These are phyloP conservation scores for Botia kubotai DNA, from an alignment of 2,797 vertebrate species.

Conservation along the genomic window DNA sequence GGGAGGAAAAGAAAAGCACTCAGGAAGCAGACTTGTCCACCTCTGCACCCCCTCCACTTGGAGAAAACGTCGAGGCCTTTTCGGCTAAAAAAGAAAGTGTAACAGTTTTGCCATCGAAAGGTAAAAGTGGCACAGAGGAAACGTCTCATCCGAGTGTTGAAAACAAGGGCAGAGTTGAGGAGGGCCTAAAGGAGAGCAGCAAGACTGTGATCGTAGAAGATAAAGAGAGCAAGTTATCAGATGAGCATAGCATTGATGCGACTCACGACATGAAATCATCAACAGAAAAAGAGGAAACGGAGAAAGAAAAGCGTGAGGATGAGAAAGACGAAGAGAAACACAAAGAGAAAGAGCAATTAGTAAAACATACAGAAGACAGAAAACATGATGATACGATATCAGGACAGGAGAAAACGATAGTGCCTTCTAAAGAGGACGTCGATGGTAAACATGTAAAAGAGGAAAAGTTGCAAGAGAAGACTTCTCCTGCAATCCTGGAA, in stretches of 20 bases:
- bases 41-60: constrained; percentile 32
- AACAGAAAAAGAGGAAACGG: constrained; percentile 56
- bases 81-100: constrained; percentile 50
- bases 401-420: constrained; percentile 32
- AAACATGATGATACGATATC: constrained; percentile 35
- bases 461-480: constrained; percentile 12
- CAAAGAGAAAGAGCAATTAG: constrained; percentile 34
- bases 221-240: constrained; percentile 78
- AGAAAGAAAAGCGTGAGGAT: constrained; percentile 57
- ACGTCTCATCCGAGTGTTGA: constrained; percentile 53
- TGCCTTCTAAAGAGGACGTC: constrained; percentile 38
- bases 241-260: constrained; percentile 71
- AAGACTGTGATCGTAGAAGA: constrained; percentile 74
- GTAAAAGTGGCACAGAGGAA: constrained; percentile 16
- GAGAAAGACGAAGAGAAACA: constrained; percentile 54
- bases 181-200: constrained; percentile 66
- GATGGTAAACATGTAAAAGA: constrained; percentile 1
- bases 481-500: constrained; percentile 33
- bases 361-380: constrained; percentile 30
- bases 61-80: constrained; percentile 52
- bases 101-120: constrained; percentile 53
- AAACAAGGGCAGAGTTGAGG: constrained; percentile 63
- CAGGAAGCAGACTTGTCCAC: constrained; percentile 53
- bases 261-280: constrained; percentile 69
- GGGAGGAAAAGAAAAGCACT: constrained; percentile 63